Evolutionary conservation across 2,113 vertebrate species (phyloP).

Genomic region (Heteronetta atricapilla): DNA sequence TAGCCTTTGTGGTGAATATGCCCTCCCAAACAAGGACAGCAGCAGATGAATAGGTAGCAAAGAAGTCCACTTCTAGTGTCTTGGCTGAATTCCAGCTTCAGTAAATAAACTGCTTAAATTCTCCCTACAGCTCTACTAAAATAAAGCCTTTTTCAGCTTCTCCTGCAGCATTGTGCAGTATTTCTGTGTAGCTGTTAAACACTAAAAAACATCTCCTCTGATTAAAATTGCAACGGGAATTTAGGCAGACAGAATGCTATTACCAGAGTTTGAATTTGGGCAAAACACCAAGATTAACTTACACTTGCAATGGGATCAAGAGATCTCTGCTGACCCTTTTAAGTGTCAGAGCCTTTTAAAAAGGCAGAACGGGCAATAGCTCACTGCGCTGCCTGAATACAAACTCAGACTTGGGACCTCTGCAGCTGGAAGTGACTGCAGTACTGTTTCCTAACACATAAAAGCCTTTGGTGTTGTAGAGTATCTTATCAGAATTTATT

Average conservation of each 20-base stretch:
- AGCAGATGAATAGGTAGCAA: not conserved
- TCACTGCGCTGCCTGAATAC: not conserved
- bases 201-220: not conserved
- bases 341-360: not conserved
- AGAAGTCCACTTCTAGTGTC: not conserved
- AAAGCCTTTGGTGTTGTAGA: not conserved
- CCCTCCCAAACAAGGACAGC: not conserved
- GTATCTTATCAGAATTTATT: not conserved
- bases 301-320: not conserved
- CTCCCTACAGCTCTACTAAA: not conserved
- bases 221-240: not conserved
- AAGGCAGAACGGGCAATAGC: not conserved
- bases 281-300: not conserved
- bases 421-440: rapidly evolving
- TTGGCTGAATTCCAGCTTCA: conserved; percentile 9
- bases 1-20: not conserved
- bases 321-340: not conserved
- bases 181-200: conserved; percentile 5
- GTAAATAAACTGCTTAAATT: conserved; percentile 19
- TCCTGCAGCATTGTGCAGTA: not conserved
- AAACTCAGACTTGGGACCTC: not conserved
- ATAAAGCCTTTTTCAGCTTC: conserved; percentile 7
- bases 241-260: conserved; percentile 38
- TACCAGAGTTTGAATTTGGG: not conserved
- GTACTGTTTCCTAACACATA: not conserved